Percentiles rank a stretch among this genome's conserved stretches.
These are phyloP conservation scores for Silurus aristotelis DNA, from an alignment of 2,797 vertebrate species.

Conservation along the genomic window DNA sequence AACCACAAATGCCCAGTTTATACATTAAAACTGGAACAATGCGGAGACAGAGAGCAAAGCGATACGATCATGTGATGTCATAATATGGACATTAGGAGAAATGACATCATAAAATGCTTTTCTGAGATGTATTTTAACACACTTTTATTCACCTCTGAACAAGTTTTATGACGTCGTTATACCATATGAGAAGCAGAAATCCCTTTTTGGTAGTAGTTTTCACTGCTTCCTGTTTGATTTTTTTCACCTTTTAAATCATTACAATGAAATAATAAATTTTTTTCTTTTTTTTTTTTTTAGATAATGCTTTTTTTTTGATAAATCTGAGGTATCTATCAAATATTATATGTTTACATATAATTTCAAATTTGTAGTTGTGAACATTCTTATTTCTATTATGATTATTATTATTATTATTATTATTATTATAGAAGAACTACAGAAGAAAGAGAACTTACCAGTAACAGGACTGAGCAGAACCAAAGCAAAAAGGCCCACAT, in stretches of 20 bases:
- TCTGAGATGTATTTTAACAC: not conserved
- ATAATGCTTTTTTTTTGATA: too few relatives aligned
- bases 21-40: not conserved
- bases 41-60: not conserved
- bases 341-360: too few relatives aligned
- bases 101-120: not conserved
- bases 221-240: not conserved
- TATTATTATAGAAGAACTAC: not conserved
- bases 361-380: too few relatives aligned
- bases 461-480: constrained; percentile 74
- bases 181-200: not conserved
- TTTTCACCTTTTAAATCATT: too few relatives aligned
- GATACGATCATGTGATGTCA: not conserved
- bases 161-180: not conserved
- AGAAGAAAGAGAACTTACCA: constrained; percentile 65
- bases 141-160: not conserved
- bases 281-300: too few relatives aligned
- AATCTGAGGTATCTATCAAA: too few relatives aligned
- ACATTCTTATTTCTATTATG: not conserved
- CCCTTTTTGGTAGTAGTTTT: not conserved
- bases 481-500: constrained; percentile 69
- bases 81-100: not conserved
- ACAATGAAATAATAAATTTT: not conserved
- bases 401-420: not conserved
- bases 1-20: not conserved